Percentiles rank a stretch among this genome's conserved stretches.
Conservation (phyloP, 2,888 invertebrate genomes). For the Agrotis segetum region DNA sequence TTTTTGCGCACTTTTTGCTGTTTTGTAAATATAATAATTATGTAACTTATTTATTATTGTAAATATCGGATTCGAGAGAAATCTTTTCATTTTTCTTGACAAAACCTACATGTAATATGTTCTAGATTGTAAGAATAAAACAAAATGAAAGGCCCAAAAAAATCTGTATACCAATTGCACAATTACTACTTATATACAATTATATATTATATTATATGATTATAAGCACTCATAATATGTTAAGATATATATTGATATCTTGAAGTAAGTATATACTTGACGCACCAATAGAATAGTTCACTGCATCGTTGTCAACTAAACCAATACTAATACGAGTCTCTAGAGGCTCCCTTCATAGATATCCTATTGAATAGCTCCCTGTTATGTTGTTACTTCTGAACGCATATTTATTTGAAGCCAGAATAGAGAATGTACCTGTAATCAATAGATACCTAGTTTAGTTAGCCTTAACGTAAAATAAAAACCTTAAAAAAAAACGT, state of each 20-base stretch:
- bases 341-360: slow-evolving; percentile 49
- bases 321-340: slow-evolving; percentile 46
- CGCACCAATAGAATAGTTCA: slow-evolving; percentile 83
- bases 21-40: slow-evolving; percentile 86
- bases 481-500: slow-evolving; percentile 38
- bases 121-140: slow-evolving; percentile 80
- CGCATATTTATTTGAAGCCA: slow-evolving; percentile 51
- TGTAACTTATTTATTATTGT: slow-evolving; percentile 75
- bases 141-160: slow-evolving; percentile 86
- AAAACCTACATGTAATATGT: slow-evolving; percentile 56
- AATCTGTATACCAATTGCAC: slow-evolving; percentile 88
- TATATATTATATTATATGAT: slow-evolving; percentile 72
- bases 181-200: slow-evolving; percentile 84
- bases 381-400: slow-evolving; percentile 41
- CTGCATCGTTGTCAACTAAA: slow-evolving; percentile 75
- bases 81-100: slow-evolving; percentile 75
- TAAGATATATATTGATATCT: slow-evolving; percentile 76
- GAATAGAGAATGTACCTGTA: slow-evolving; percentile 51
- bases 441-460: slow-evolving; percentile 63
- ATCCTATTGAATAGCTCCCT: slow-evolving; percentile 44
- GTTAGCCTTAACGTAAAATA: slow-evolving; percentile 54
- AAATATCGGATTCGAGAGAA: slow-evolving; percentile 80
- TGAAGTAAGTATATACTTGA: slow-evolving; percentile 71
- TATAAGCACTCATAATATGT: slow-evolving; percentile 76
- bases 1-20: slow-evolving; percentile 90